These are phyloP conservation scores for Neoitamus cyanurus DNA, from an alignment of 2,888 invertebrate genomes.

Conservation along the genomic window DNA sequence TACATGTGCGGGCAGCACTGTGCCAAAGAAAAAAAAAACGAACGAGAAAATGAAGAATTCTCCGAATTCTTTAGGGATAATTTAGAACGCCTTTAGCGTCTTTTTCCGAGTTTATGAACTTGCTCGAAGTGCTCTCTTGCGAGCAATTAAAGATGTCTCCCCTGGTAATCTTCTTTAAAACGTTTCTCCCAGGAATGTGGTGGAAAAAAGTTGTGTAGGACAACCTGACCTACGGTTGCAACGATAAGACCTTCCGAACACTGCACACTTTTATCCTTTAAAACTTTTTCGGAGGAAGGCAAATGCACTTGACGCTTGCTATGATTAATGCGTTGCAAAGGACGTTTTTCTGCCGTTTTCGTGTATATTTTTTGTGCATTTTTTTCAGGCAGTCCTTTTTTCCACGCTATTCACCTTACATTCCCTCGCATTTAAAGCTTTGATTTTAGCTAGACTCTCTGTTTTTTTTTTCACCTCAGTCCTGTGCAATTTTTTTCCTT, in stretches of 20 bases:
- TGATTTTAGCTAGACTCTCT: background rate
- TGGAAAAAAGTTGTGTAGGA: background rate
- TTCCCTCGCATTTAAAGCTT: background rate
- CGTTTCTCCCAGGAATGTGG: background rate
- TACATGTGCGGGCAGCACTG: background rate
- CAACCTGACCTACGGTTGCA: background rate
- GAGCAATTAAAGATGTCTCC: background rate
- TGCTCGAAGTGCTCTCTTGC: background rate
- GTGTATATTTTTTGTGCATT: background rate
- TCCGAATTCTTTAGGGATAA: background rate
- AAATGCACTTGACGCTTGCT: slow-evolving; percentile 36
- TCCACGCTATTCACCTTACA: background rate
- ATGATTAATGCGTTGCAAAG: slow-evolving; percentile 29
- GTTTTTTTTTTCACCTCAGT: background rate
- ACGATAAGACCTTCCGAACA: background rate
- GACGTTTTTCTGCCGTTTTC: slow-evolving; percentile 4
- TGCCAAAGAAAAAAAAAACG: background rate
- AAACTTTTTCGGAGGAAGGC: background rate
- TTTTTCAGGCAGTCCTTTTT: background rate
- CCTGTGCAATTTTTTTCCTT: background rate
- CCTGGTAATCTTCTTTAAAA: background rate
- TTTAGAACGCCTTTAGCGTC: background rate
- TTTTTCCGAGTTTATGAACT: background rate
- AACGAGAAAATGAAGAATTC: background rate
- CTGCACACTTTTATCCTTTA: background rate